A percentile compares a stretch with the other conserved stretches of the same genome.
phyloP scores from a whole-genome alignment of 2,113 vertebrate species.

The Machaerirhynchus nigripectus region DNA sequence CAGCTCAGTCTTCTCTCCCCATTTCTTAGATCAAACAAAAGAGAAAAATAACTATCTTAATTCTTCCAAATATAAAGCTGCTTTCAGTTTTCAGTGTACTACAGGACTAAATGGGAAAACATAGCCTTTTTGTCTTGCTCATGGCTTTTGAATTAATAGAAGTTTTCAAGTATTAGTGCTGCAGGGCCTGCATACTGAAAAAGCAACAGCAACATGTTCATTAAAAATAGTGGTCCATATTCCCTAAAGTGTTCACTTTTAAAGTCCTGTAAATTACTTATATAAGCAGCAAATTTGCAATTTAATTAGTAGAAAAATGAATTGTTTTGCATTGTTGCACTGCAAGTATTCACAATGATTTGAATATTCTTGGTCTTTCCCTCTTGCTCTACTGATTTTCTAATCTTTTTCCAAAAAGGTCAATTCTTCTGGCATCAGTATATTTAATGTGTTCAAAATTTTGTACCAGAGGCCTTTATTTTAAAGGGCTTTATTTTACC shows the following conservation, averaged over 20 bases:
- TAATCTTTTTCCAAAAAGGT: constrained; percentile 47
- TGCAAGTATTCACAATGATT: neutral
- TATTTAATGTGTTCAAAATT: constrained; percentile 30
- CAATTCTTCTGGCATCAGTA: constrained; percentile 28
- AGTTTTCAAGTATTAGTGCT: constrained; percentile 14
- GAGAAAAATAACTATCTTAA: neutral
- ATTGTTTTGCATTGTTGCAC: neutral
- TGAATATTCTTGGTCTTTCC: neutral
- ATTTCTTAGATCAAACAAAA: neutral
- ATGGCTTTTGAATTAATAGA: constrained; percentile 17
- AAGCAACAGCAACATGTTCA: neutral
- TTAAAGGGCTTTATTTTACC: constrained; percentile 20
- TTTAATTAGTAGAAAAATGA: constrained; percentile 31
- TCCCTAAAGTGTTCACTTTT: neutral
- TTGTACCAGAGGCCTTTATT: constrained; percentile 25
- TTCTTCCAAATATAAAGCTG: neutral
- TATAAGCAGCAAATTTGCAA: neutral
- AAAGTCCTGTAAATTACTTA: constrained; percentile 2
- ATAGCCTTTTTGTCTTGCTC: neutral
- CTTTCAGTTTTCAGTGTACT: neutral
- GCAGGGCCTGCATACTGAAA: neutral
- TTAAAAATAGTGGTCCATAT: neutral
- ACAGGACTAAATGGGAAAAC: neutral
- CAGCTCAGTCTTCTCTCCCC: neutral
- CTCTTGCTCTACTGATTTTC: constrained; percentile 41